These are phyloP conservation scores for Orthosia incerta DNA, from an alignment of 2,888 invertebrate species.

Conservation along the genomic window DNA sequence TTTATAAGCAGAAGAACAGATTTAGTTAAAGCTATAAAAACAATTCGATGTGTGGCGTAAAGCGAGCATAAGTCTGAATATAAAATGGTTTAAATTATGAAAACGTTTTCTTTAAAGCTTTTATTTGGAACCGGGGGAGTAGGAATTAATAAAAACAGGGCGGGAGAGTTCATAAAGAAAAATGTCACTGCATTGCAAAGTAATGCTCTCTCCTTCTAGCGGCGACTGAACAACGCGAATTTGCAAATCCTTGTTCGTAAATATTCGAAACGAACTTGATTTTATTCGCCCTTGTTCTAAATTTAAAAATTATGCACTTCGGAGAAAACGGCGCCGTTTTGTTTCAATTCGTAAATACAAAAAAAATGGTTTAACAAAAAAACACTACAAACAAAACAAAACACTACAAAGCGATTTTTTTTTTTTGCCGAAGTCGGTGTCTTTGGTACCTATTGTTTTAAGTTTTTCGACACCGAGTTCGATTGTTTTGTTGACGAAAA, in stretches of 20 bases:
- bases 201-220: conserved; percentile 79
- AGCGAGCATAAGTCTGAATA: conserved; percentile 40
- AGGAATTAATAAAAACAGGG: conserved; percentile 86
- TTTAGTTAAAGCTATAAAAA: conserved; percentile 8
- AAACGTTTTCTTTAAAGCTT: conserved; percentile 78
- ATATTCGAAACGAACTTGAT: conserved; percentile 47
- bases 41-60: conserved; percentile 20
- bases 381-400: too few relatives aligned
- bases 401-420: too few relatives aligned
- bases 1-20: conserved; percentile 5
- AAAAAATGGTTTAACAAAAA: too few relatives aligned
- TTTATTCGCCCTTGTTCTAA: conserved; percentile 24
- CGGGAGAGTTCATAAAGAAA: conserved; percentile 85
- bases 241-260: conserved; percentile 59
- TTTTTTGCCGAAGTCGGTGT: too few relatives aligned
- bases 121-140: conserved; percentile 78
- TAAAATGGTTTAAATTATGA: conserved; percentile 66
- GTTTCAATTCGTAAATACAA: conserved; percentile 3
- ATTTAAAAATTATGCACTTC: conserved; percentile 22
- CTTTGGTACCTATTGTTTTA: too few relatives aligned
- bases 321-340: conserved; percentile 4
- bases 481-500: too few relatives aligned
- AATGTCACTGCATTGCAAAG: conserved; percentile 86
- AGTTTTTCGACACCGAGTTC: too few relatives aligned
- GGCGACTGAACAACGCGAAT: conserved; percentile 63